Percentiles rank a stretch among this genome's conserved stretches.
phyloP scores from a whole-genome alignment of 2,888 invertebrate species.

The Synergus umbraculus region DNA sequence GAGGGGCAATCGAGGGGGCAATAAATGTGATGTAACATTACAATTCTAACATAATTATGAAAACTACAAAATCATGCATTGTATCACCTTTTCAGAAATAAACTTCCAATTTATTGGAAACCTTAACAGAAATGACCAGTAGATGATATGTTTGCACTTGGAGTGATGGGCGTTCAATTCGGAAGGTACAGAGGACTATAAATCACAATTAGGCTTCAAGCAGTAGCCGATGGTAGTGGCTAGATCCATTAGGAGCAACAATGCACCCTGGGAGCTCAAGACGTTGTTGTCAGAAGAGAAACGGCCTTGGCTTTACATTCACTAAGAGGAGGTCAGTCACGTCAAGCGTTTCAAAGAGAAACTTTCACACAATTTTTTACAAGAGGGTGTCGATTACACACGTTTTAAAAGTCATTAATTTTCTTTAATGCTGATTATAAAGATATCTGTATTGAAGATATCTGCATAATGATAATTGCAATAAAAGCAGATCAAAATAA shows the following conservation, averaged over 20 bases:
- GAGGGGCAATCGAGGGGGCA: too few species aligned
- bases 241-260: constrained; percentile 73
- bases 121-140: neutral
- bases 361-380: constrained; percentile 41
- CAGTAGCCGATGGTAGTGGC: constrained; percentile 69
- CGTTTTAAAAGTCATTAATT: constrained; percentile 2
- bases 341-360: constrained; percentile 50
- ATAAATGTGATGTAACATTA: too few species aligned
- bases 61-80: too few species aligned
- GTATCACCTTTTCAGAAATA: too few species aligned
- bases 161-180: constrained; percentile 59
- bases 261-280: constrained; percentile 62
- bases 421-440: neutral
- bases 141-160: constrained; percentile 23
- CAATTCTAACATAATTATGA: too few species aligned
- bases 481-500: neutral
- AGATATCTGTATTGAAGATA: neutral
- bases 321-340: constrained; percentile 58
- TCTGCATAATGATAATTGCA: too few species aligned
- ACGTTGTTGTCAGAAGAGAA: constrained; percentile 67
- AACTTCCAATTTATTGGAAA: too few species aligned
- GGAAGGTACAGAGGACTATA: constrained; percentile 68
- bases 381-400: neutral
- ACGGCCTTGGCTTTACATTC: constrained; percentile 62
- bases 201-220: constrained; percentile 73